Evolutionary conservation across 2,888 invertebrate genomes (phyloP), one percentile per base, ranked within the genome.

Genomic region (Diachrysia chrysitis): DNA sequence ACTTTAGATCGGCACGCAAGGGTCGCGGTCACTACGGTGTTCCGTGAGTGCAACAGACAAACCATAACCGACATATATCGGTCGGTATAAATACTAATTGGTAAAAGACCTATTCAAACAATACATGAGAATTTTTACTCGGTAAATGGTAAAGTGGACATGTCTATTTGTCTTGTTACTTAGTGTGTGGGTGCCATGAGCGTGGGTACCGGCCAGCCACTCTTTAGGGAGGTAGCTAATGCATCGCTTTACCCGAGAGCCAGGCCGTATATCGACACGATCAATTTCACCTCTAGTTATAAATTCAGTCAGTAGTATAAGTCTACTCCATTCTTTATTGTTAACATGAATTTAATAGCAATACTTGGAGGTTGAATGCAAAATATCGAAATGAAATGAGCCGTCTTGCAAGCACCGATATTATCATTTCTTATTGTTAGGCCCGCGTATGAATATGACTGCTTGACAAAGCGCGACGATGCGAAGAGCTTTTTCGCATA

Each of bases 21-120:
- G 84, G 86, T 85, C 87, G 84, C 88, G 88, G 87, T 77, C 85
- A 83, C 86, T 87, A 89, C 90, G 90, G 86, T 86, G 87, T 86
- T 83, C 86, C 83, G 87, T 85, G 87, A 87, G 86, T 82, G 86
- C 86, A 87, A 87, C 89, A 89, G 87, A 88, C 91, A 88, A 90
- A 88, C 89, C 86, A 85, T 81, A 75, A 87, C 85, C 85, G 83
- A 91, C 89, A 85, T 93, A 89, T 81, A 83, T 79, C 79, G 91
- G 92, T 93, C 92, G 93, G 93, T 94, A 92, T 92, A 93, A 94
- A 95, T 92, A 93, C 93, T 94, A 94, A 94, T 95, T 94, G 93
- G 93, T 94, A 93, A 94, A 93, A 94, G 94, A 91, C 95, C 94
- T 94, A 92, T 91, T 90, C 94, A 95, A 94, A 95, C 93, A 95